Percentiles rank a stretch among this genome's conserved stretches.
These are phyloP conservation scores for Trissolcus japonicus DNA, from an alignment of 2,888 invertebrate species.

Conservation along the genomic window DNA sequence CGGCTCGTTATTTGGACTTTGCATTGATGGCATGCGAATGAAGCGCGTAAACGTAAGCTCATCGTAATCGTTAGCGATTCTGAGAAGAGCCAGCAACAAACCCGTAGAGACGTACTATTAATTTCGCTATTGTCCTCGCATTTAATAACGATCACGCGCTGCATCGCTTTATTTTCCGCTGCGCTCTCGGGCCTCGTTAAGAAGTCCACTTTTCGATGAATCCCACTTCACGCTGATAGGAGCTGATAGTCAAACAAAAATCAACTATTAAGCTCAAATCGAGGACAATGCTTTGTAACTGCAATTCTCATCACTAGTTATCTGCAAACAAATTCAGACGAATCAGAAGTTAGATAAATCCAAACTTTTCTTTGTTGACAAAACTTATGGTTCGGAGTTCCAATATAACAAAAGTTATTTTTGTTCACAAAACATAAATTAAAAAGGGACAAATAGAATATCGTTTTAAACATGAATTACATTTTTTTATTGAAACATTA, in stretches of 20 bases:
- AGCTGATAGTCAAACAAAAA: constrained; percentile 4
- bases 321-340: too few relatives aligned
- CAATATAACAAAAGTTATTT: background rate
- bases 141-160: constrained; percentile 58
- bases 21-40: constrained; percentile 12
- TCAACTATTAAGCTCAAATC: background rate
- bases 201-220: constrained; percentile 29
- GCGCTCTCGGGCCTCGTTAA: constrained; percentile 26
- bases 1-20: constrained; percentile 2
- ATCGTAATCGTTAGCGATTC: constrained; percentile 36
- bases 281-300: background rate
- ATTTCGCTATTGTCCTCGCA: constrained; percentile 60
- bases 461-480: too few relatives aligned
- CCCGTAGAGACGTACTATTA: constrained; percentile 39
- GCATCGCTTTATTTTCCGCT: constrained; percentile 20
- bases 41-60: constrained; percentile 27
- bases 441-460: too few relatives aligned
- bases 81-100: constrained; percentile 25
- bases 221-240: constrained; percentile 1
- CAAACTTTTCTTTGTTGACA: too few relatives aligned
- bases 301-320: too few relatives aligned
- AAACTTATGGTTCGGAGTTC: too few relatives aligned
- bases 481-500: too few relatives aligned
- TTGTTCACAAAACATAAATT: too few relatives aligned
- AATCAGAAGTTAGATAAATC: too few relatives aligned